Percentiles rank a stretch among this genome's conserved stretches.
Conservation (phyloP, 2,113 vertebrate species). For the Albula goreensis region DNA sequence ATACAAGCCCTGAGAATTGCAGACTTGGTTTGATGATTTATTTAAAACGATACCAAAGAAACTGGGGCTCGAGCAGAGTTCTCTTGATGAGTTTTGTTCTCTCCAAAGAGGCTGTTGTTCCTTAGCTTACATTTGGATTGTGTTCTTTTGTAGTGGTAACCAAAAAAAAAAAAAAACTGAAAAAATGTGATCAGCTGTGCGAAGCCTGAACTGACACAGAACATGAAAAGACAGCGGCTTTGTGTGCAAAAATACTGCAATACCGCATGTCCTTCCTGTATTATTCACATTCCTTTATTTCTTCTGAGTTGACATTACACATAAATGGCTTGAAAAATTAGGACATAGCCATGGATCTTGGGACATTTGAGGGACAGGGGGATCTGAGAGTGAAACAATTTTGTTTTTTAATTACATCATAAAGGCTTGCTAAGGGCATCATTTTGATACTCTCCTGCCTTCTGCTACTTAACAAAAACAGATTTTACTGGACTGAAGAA, state of each 20-base stretch:
- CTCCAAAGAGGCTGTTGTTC: background rate
- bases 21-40: constrained; percentile 15
- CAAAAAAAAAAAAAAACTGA: background rate
- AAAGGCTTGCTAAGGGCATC: too few species aligned
- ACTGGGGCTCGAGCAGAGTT: background rate
- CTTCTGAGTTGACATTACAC: background rate
- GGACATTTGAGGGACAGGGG: too few species aligned
- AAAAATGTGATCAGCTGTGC: background rate
- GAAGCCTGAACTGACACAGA: background rate
- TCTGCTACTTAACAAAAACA: too few species aligned
- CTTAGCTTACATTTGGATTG: background rate
- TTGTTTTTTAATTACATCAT: too few species aligned
- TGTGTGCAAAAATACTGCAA: background rate
- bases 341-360: background rate
- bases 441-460: too few species aligned
- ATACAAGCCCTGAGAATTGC: background rate
- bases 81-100: constrained; percentile 11
- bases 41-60: constrained; percentile 14
- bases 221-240: too few species aligned
- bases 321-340: background rate
- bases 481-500: too few species aligned
- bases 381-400: too few species aligned
- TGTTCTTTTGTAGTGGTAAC: background rate
- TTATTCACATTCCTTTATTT: background rate
- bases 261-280: background rate